Conservation (phyloP, 2,888 invertebrate species). For the Sympetrum striolatum region DNA sequence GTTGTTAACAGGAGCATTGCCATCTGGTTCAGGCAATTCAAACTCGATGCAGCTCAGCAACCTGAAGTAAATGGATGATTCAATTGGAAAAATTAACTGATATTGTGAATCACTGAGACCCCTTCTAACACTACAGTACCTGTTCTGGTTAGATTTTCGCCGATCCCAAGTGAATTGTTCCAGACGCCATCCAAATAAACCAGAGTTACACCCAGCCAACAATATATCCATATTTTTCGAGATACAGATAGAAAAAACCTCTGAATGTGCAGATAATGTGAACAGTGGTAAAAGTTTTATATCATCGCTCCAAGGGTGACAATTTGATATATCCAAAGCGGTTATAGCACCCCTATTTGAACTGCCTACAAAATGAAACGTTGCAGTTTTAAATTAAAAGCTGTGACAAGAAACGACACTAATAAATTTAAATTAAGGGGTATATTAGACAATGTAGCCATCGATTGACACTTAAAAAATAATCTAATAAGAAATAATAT, state of each 20-base stretch:
- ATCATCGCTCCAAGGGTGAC: not conserved
- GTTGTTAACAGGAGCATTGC: not conserved
- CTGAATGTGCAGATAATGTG: not conserved
- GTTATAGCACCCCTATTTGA: not conserved
- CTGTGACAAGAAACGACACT: too few species aligned
- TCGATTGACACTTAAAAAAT: too few species aligned
- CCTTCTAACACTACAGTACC: not conserved
- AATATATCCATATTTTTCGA: constrained; percentile 48
- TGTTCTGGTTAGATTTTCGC: not conserved
- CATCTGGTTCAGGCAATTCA: not conserved
- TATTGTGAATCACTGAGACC: not conserved
- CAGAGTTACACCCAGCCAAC: constrained; percentile 51
- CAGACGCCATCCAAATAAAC: constrained; percentile 49
- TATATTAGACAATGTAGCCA: too few species aligned
- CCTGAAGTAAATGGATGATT: not conserved
- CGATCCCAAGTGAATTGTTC: not conserved
- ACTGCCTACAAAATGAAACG: not conserved
- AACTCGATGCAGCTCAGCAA: not conserved
- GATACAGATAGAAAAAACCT: constrained; percentile 2
- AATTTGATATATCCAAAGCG: not conserved
- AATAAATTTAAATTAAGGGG: too few species aligned
- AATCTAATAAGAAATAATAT: too few species aligned
- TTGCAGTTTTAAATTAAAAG: too few species aligned
- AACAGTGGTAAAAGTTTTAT: not conserved
- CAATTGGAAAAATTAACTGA: not conserved